These are phyloP conservation scores for Micromys minutus DNA, from an alignment of 2,113 vertebrate genomes.

Conservation along the genomic window DNA sequence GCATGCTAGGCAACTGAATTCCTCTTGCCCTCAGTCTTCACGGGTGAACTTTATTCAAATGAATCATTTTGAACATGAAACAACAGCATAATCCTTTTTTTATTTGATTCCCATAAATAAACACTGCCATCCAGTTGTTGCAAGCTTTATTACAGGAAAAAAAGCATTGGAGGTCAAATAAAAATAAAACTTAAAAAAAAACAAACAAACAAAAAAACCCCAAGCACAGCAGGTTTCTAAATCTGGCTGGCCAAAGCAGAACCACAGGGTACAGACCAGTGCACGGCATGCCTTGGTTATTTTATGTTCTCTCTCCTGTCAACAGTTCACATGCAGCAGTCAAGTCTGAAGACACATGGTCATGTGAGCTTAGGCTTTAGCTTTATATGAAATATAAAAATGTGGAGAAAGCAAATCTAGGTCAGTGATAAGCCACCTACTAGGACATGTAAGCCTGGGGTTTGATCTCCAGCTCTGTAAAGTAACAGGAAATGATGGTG, in stretches of 20 bases:
- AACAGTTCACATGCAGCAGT: rapidly evolving
- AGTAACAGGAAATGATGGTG: neutral
- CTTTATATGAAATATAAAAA: neutral
- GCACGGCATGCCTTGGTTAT: no score
- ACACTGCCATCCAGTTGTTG: constrained; percentile 63
- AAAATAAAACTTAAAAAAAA: neutral
- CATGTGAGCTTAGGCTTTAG: neutral
- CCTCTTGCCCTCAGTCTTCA: neutral
- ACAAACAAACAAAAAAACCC: no score
- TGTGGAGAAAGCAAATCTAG: neutral
- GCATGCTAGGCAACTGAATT: neutral
- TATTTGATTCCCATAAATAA: neutral
- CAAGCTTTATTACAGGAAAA: neutral
- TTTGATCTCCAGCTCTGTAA: neutral
- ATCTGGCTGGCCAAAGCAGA: neutral
- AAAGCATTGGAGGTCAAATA: neutral
- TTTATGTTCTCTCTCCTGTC: neutral
- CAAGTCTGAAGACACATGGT: neutral
- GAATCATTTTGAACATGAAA: neutral
- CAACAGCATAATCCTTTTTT: neutral
- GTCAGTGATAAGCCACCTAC: neutral
- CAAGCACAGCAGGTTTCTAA: neutral
- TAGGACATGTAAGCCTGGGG: neutral
- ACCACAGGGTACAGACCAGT: neutral
- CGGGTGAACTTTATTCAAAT: constrained; percentile 20